Evolutionary conservation across 1,140 invertebrate species (phyloP), one percentile per base, ranked within the genome.

Genomic region (Hormaphis cornu): DNA sequence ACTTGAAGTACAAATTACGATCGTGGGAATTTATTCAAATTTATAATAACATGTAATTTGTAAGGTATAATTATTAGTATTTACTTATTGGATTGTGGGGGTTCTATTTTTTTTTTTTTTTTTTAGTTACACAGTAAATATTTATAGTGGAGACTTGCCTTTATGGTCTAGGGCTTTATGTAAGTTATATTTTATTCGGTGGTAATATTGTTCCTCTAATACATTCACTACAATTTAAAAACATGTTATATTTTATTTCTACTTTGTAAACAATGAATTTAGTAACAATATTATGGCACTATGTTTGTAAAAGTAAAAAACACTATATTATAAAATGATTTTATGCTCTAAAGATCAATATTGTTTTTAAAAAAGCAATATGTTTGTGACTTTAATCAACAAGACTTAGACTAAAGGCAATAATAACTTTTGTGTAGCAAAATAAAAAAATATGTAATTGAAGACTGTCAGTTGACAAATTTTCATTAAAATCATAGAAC

Each of bases 141-240:
- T 63, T 26, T 28, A 28, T 63, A 26, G n/a, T n/a, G n/a, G n/a
- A n/a, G 40, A 63, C n/a, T 63, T 46, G 24, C 58, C n/a, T 61
- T n/a, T 28, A 46, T 28, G 18, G 30, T 37, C 24, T 40, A 58
- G 54, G 40, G 40, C 54, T 20, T 58, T 58, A 2, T 18, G 24
- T 66, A 50, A 48, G 42, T 66, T 48, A 10, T 33, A 48, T 50
- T 30, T 50, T 66, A 46, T 35, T 37, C 28, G 42, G 28, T 66
- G 61, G 61, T 48, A 50, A 66, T 66, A 66, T 66, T 66, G 61
- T 66, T 66, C 61, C 61, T n/a, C n/a, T 66, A 48, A 66, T 33
- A 37, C 42, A n/a, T 46, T 12, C 12, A 46, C n/a, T n/a, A 40
- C 20, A 22, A 58, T n/a, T n/a, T 37, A 26, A 24, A 40, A 14